Evolutionary conservation across 2,888 invertebrate species (phyloP).

Genomic region (Parnassius mnemosyne): DNA sequence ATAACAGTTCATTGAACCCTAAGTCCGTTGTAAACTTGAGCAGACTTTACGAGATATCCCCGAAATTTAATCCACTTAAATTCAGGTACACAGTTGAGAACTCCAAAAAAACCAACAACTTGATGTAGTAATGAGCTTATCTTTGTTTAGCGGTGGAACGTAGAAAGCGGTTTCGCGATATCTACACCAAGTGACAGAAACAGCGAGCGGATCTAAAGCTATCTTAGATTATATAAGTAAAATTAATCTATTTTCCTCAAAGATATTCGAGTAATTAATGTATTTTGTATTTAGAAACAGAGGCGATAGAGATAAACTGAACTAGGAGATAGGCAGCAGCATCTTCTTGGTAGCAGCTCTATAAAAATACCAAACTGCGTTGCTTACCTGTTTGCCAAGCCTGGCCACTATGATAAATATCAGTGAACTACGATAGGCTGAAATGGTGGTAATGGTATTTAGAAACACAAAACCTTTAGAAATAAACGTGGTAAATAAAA

Average conservation of each 20-base stretch:
- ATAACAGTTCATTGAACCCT: constrained; percentile 22
- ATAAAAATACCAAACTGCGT: no score
- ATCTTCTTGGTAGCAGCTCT: no score
- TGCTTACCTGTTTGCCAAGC: no score
- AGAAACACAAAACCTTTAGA: no score
- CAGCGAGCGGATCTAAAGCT: constrained; percentile 23
- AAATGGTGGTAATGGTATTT: no score
- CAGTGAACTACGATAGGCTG: no score
- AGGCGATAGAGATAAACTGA: not conserved
- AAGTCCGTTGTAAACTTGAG: constrained; percentile 28
- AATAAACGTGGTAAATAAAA: no score
- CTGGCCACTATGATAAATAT: no score
- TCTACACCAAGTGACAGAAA: constrained; percentile 32
- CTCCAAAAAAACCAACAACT: constrained; percentile 55
- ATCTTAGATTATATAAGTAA: constrained; percentile 6
- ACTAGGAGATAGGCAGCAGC: no score
- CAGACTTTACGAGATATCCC: constrained; percentile 39
- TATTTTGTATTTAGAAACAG: not conserved
- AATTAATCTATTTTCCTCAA: constrained; percentile 10
- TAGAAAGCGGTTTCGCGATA: constrained; percentile 36
- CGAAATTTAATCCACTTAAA: constrained; percentile 65
- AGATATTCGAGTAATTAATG: constrained; percentile 1
- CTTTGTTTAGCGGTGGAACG: constrained; percentile 38
- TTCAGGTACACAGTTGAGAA: constrained; percentile 54
- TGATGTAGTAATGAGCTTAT: constrained; percentile 61